Evolutionary conservation across 2,113 vertebrate genomes (phyloP).

Genomic region (Vidua macroura): DNA sequence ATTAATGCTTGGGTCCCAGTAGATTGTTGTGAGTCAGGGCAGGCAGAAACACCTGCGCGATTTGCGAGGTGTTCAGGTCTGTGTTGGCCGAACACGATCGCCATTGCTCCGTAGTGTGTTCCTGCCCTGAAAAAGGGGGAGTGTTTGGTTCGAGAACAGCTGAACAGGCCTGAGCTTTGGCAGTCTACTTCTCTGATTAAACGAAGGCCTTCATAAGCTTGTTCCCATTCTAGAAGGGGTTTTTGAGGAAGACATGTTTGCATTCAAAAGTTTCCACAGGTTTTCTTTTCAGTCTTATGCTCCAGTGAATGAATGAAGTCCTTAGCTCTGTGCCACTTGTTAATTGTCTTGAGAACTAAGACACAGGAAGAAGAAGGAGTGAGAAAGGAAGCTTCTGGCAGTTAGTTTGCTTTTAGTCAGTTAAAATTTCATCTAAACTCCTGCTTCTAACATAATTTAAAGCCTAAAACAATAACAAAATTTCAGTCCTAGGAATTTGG

Average conservation of each 20-base stretch:
- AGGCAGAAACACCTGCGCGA: accelerated
- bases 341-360: background rate
- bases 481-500: background rate
- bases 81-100: accelerated
- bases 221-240: accelerated
- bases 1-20: background rate
- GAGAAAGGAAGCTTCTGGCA: background rate
- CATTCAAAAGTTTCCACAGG: background rate
- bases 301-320: background rate
- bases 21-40: background rate
- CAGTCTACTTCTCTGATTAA: background rate
- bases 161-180: background rate
- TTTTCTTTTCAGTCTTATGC: background rate
- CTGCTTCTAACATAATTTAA: background rate
- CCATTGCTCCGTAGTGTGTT: accelerated
- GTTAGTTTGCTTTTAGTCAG: background rate
- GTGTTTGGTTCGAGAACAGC: background rate
- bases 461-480: background rate
- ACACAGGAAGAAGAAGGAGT: background rate
- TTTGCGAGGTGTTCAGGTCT: background rate
- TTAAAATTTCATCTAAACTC: background rate
- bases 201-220: background rate
- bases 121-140: background rate
- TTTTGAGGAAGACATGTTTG: background rate
- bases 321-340: background rate